Conservation (phyloP, 64 coral and sea anemone species). For the Stylophora pistillata region DNA sequence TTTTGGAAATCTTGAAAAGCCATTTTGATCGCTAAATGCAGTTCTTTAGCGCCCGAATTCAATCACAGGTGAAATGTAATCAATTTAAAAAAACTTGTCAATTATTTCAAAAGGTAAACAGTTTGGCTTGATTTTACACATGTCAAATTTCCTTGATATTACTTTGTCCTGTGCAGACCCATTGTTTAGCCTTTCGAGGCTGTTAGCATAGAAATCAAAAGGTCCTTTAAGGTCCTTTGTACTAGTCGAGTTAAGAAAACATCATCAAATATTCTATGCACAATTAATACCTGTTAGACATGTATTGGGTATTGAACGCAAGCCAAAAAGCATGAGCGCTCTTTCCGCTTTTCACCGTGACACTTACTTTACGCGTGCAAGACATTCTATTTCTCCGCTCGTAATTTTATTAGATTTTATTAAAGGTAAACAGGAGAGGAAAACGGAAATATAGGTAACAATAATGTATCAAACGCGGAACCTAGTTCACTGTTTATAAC, state of each 20-base stretch:
- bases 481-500: neutral
- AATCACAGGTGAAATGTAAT: conserved; percentile 75
- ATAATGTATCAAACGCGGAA: conserved; percentile 35
- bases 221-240: conserved; percentile 53
- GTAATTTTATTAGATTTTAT: conserved; percentile 31
- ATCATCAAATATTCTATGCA: conserved; percentile 28
- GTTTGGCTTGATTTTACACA: conserved; percentile 83
- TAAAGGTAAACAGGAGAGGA: conserved; percentile 26
- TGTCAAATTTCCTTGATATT: conserved; percentile 67
- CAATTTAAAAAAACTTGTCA: conserved; percentile 67
- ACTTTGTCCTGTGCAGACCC: conserved; percentile 69
- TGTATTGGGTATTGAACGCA: neutral
- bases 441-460: conserved; percentile 48
- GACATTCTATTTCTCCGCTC: neutral
- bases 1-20: neutral
- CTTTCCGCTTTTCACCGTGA: neutral
- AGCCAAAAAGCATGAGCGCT: neutral
- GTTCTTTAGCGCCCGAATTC: conserved; percentile 34
- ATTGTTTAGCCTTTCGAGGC: conserved; percentile 66
- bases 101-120: conserved; percentile 71
- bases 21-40: conserved; percentile 10
- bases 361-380: neutral
- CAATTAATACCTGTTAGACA: neutral
- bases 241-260: conserved; percentile 49
- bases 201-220: conserved; percentile 58